Evolutionary conservation across 2,888 invertebrate species (phyloP).

Genomic region (Xestia rhomboidea): DNA sequence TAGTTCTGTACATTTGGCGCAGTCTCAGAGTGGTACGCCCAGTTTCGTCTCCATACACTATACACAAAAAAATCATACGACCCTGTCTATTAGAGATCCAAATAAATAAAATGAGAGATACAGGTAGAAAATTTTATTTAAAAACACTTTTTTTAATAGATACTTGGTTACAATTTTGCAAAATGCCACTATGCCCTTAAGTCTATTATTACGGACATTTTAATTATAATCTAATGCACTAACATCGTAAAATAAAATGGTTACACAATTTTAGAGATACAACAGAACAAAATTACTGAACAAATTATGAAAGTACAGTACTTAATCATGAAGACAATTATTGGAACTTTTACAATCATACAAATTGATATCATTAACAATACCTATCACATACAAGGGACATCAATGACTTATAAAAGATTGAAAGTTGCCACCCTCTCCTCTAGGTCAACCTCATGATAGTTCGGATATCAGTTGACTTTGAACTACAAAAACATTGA

Average conservation of each 20-base stretch:
- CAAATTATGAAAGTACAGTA: constrained; percentile 9
- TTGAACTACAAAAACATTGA: constrained; percentile 40
- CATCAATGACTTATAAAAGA: constrained; percentile 13
- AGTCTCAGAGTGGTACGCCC: too few relatives aligned
- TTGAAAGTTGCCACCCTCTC: constrained; percentile 8
- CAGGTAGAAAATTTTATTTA: constrained; percentile 12
- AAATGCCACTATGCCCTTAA: neutral
- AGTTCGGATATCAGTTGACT: constrained; percentile 40
- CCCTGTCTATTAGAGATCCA: neutral
- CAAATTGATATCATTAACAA: constrained; percentile 17
- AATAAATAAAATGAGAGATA: neutral
- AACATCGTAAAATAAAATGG: neutral
- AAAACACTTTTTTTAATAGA: constrained; percentile 1
- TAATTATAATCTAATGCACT: neutral
- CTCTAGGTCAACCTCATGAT: constrained; percentile 11
- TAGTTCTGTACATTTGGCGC: too few relatives aligned
- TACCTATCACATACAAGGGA: constrained; percentile 1
- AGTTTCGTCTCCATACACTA: too few relatives aligned
- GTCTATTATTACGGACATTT: neutral
- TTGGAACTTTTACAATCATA: constrained; percentile 25
- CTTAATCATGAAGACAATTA: too few relatives aligned
- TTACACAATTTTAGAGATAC: neutral
- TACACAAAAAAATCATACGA: neutral
- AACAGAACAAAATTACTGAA: neutral
- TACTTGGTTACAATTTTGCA: constrained; percentile 6